Conservation (phyloP, 2,797 vertebrate species). For the Channa striata region DNA sequence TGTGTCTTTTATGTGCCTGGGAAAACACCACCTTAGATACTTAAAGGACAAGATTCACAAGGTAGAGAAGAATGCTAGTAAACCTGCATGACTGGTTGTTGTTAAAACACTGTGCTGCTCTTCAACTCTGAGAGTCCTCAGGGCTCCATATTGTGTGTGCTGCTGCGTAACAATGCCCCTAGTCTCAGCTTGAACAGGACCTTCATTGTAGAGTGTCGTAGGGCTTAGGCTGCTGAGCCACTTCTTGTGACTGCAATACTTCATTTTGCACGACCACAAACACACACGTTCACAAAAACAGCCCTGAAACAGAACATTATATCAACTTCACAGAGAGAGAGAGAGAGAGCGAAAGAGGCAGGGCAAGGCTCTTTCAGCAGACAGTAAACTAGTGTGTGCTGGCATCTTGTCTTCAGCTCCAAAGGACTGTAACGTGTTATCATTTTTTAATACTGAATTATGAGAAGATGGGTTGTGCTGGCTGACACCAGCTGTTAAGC, state of each 20-base stretch:
- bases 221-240: slow-evolving; percentile 82
- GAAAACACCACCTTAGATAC: slow-evolving; percentile 7
- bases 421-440: slow-evolving; percentile 36
- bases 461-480: slow-evolving; percentile 43
- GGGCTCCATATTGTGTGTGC: slow-evolving; percentile 70
- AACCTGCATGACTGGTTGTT: slow-evolving; percentile 70
- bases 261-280: slow-evolving; percentile 72
- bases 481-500: slow-evolving; percentile 36
- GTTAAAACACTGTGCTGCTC: slow-evolving; percentile 52
- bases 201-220: slow-evolving; percentile 77
- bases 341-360: slow-evolving; percentile 3
- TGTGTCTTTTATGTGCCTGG: slow-evolving; percentile 11
- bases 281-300: slow-evolving; percentile 55
- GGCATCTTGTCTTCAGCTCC: slow-evolving; percentile 29
- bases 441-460: slow-evolving; percentile 25
- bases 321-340: slow-evolving; percentile 43
- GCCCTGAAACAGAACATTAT: slow-evolving; percentile 69
- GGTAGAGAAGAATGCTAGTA: slow-evolving; percentile 57
- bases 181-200: slow-evolving; percentile 83
- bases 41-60: slow-evolving; percentile 28
- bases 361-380: slow-evolving; percentile 37
- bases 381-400: slow-evolving; percentile 61
- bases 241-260: slow-evolving; percentile 84
- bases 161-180: slow-evolving; percentile 78
- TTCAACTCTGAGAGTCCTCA: slow-evolving; percentile 67